Evolutionary conservation across 2,113 vertebrate species (phyloP).

Genomic region (Macquaria australasica): DNA sequence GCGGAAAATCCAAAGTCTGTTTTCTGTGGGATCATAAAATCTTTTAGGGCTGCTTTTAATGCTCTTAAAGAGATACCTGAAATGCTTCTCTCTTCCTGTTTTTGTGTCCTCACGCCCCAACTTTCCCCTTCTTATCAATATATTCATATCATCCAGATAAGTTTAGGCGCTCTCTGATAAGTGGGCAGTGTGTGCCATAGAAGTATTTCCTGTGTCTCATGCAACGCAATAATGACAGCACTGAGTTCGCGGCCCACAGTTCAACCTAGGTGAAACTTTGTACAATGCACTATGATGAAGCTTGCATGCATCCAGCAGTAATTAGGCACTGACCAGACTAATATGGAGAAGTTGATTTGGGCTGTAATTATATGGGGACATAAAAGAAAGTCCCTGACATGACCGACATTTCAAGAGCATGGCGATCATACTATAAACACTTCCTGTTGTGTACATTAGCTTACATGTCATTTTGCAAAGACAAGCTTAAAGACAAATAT

Average conservation of each 20-base stretch:
- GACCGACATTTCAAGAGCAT: neutral
- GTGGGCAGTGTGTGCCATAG: neutral
- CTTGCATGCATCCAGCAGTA: neutral
- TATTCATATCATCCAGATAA: neutral
- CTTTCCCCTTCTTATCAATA: neutral
- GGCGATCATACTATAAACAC: neutral
- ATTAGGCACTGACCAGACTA: neutral
- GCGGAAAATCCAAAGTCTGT: slow-evolving; percentile 41
- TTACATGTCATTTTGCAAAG: neutral
- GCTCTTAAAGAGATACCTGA: neutral
- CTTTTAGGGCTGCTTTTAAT: slow-evolving; percentile 25
- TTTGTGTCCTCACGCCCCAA: neutral
- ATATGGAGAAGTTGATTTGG: neutral
- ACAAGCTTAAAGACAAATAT: neutral
- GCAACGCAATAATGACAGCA: neutral
- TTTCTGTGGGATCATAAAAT: slow-evolving; percentile 38
- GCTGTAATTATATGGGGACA: neutral
- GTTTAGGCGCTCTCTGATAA: neutral
- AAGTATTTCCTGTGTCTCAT: neutral
- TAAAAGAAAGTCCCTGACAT: neutral
- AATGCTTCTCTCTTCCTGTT: slow-evolving; percentile 13
- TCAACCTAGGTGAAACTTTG: neutral
- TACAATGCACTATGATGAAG: neutral
- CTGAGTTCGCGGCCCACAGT: neutral
- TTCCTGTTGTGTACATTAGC: neutral